Conservation (phyloP, 2,113 vertebrate genomes). For the Plectropomus leopardus region DNA sequence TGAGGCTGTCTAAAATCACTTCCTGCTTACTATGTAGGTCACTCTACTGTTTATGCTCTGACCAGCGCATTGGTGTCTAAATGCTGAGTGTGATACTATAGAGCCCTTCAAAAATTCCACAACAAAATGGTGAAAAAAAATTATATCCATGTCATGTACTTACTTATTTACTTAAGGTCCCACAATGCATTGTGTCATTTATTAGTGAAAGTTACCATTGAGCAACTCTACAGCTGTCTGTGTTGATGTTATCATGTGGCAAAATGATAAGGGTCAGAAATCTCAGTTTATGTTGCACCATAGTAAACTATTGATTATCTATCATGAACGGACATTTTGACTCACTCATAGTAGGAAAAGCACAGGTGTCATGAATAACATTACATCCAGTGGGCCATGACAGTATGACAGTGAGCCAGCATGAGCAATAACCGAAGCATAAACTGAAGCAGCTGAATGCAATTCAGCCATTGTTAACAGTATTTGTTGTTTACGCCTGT, state of each 20-base stretch:
- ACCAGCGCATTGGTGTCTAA: background rate
- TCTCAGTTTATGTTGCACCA: too few species aligned
- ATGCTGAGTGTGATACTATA: background rate
- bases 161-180: too few species aligned
- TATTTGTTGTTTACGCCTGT: too few species aligned
- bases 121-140: background rate
- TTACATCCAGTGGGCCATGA: background rate
- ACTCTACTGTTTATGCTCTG: background rate
- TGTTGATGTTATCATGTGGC: too few species aligned
- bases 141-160: background rate
- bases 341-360: background rate
- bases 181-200: background rate
- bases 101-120: background rate
- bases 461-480: too few species aligned
- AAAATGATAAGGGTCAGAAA: too few species aligned
- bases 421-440: background rate
- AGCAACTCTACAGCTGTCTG: too few species aligned
- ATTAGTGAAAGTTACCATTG: background rate
- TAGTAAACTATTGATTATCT: too few species aligned
- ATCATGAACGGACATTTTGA: too few species aligned
- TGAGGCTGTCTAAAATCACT: background rate
- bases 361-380: background rate
- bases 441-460: background rate
- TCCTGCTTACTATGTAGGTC: background rate
- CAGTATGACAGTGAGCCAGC: background rate